A percentile compares a stretch with the other conserved stretches of the same genome.
These are phyloP conservation scores for Carettochelys insculpta DNA, from an alignment of 2,113 vertebrate species.

Conservation along the genomic window DNA sequence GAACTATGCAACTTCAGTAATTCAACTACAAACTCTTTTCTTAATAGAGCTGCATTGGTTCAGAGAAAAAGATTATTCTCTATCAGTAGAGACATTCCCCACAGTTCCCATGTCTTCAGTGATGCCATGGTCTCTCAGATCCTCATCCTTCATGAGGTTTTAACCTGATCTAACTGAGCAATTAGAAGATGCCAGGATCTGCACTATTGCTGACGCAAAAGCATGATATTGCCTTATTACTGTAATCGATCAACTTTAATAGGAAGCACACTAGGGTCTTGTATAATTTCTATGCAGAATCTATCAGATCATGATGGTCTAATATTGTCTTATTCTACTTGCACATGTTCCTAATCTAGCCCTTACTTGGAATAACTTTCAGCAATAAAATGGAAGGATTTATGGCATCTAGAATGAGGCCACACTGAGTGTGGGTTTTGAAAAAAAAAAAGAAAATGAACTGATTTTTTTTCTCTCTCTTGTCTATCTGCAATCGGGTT, in stretches of 20 bases:
- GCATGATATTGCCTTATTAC: background rate
- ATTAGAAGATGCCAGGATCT: background rate
- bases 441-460: background rate
- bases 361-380: background rate
- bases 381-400: background rate
- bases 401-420: background rate
- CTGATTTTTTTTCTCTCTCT: background rate
- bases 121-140: background rate
- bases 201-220: slow-evolving; percentile 5
- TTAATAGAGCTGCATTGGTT: background rate
- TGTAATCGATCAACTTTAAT: background rate
- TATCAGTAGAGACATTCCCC: background rate
- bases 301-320: background rate
- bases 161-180: background rate
- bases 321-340: background rate
- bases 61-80: background rate
- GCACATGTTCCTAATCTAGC: background rate
- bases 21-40: background rate
- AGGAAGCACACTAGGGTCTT: background rate
- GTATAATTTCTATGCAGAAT: background rate
- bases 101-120: background rate
- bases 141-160: background rate
- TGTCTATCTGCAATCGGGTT: background rate
- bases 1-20: background rate
- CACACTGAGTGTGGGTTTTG: background rate